Percentiles rank a stretch among this genome's conserved stretches.
These are phyloP conservation scores for Hippopotamus amphibius DNA, from an alignment of 2,113 vertebrate species.

Conservation along the genomic window DNA sequence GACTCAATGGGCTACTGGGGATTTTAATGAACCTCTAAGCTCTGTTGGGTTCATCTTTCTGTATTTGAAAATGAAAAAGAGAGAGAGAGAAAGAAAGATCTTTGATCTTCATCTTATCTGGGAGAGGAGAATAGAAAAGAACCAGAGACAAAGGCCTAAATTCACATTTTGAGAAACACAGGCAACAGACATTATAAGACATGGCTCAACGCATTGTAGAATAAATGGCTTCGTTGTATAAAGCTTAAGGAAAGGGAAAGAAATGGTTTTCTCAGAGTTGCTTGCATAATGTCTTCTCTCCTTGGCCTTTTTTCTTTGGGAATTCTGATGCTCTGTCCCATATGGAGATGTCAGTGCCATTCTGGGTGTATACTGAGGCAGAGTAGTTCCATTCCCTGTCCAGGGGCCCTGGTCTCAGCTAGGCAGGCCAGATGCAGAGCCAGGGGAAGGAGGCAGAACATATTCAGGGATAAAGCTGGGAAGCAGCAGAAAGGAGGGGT, in stretches of 20 bases:
- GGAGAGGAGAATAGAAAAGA: slow-evolving; percentile 19
- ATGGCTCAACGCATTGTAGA: not conserved
- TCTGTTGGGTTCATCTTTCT: not conserved
- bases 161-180: not conserved
- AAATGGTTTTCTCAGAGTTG: not conserved
- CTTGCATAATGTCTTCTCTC: not conserved
- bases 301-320: not conserved
- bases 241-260: not conserved
- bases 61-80: not conserved
- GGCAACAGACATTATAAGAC: not conserved
- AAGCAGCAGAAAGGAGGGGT: not conserved
- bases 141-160: not conserved
- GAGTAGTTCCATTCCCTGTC: not conserved
- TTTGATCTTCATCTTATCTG: slow-evolving; percentile 29
- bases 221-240: not conserved
- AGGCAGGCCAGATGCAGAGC: not conserved
- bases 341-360: not conserved
- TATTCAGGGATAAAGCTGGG: not conserved
- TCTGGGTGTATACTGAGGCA: not conserved
- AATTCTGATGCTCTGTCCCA: not conserved
- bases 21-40: not conserved
- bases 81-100: not conserved
- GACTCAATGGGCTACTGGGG: not conserved
- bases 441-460: not conserved
- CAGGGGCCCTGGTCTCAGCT: not conserved